Percentiles rank a stretch among this genome's conserved stretches.
Evolutionary conservation across 2,113 vertebrate species (phyloP).

Genomic region (Muscicapa adusta): DNA sequence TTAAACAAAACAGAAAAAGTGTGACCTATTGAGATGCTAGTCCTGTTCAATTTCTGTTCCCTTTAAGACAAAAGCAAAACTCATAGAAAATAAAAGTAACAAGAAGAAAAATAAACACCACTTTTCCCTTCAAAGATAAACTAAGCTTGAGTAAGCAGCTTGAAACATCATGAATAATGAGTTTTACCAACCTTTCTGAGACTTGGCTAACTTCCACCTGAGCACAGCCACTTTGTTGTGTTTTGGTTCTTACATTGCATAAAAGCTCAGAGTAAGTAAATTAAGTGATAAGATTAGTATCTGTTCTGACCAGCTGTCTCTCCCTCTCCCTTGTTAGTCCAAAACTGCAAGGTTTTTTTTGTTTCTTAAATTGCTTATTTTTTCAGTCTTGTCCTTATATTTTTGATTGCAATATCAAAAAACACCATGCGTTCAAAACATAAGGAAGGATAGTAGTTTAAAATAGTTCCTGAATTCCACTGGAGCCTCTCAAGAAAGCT

Average conservation of each 20-base stretch:
- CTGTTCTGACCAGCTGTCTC: neutral
- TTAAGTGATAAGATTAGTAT: neutral
- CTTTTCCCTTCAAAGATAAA: neutral
- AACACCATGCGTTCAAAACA: rapidly evolving
- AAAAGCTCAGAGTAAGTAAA: conserved; percentile 2
- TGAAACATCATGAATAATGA: neutral
- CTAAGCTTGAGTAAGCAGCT: neutral
- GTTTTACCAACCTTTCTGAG: neutral
- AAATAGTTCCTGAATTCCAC: neutral
- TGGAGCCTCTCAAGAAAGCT: neutral
- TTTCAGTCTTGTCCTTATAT: neutral
- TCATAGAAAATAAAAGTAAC: neutral
- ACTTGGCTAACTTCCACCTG: neutral
- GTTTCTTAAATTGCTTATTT: neutral
- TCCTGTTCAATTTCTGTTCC: neutral
- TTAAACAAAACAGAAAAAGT: neutral
- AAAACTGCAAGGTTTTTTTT: neutral
- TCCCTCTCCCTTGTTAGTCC: neutral
- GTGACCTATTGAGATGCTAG: neutral
- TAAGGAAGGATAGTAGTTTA: neutral
- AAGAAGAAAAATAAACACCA: neutral
- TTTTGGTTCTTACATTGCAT: neutral
- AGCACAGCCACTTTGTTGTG: neutral
- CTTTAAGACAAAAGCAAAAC: neutral
- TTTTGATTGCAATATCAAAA: neutral